Percentiles rank a stretch among this genome's conserved stretches.
Evolutionary conservation across 1,140 invertebrate species (phyloP).

Genomic region (Drepana arcuata): DNA sequence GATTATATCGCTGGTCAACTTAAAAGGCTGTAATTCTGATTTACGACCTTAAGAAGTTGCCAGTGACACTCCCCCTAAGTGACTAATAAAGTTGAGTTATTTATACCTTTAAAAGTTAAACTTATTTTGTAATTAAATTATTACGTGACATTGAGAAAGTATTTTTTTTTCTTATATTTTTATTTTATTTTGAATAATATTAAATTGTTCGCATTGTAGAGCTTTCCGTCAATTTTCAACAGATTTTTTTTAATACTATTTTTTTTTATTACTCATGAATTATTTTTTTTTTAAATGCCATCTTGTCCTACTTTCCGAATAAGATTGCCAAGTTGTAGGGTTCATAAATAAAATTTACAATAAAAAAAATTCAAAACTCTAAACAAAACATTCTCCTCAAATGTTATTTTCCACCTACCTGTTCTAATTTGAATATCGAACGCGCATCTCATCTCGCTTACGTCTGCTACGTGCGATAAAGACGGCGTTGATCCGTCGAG

Average conservation of each 20-base stretch:
- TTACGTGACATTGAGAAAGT: neutral
- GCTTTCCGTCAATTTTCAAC: too few species aligned
- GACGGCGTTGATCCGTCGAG: constrained; percentile 36
- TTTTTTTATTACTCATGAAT: too few species aligned
- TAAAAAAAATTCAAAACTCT: constrained; percentile 2
- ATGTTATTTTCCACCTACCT: too few species aligned
- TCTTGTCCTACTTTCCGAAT: too few species aligned
- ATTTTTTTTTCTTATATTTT: too few species aligned
- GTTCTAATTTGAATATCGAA: too few species aligned
- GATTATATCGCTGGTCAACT: constrained; percentile 16
- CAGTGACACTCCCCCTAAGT: constrained; percentile 10
- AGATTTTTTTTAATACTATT: constrained; percentile 1
- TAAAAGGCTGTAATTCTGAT: constrained; percentile 28
- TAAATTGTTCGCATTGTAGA: too few species aligned
- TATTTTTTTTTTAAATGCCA: too few species aligned
- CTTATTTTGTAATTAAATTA: constrained; percentile 2
- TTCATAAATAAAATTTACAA: constrained; percentile 6
- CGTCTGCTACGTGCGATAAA: constrained; percentile 31
- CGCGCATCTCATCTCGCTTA: too few species aligned
- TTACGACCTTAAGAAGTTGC: constrained; percentile 23
- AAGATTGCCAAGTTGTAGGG: too few species aligned
- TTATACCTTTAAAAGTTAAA: constrained; percentile 1
- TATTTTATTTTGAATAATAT: too few species aligned
- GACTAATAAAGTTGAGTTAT: neutral
- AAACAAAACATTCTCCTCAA: constrained; percentile 3